phyloP scores from a whole-genome alignment of 2,888 invertebrate genomes.

The Aricia artaxerxes region DNA sequence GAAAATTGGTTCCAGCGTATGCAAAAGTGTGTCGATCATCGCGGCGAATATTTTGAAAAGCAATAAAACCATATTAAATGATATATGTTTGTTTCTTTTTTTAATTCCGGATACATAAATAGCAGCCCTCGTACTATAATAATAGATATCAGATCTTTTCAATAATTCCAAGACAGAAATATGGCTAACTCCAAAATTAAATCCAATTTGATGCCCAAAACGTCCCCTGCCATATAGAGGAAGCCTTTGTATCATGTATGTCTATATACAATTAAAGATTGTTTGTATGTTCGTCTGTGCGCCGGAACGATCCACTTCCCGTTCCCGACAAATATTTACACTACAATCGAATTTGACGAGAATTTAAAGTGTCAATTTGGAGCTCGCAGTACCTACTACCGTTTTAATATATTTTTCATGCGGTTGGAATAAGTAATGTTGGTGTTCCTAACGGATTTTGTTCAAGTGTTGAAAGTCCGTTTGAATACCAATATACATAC shows the following conservation, averaged over 20 bases:
- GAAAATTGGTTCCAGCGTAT: no score
- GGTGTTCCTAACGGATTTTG: background rate
- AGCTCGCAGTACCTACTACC: background rate
- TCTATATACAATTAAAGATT: background rate
- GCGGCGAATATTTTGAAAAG: no score
- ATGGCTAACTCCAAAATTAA: background rate
- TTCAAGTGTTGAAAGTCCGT: background rate
- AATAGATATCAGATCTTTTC: background rate
- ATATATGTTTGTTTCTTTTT: no score
- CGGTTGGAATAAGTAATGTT: background rate
- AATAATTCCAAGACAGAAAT: background rate
- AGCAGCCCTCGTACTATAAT: no score
- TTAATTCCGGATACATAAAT: no score
- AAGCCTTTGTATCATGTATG: slow-evolving; percentile 10
- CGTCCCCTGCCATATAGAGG: background rate
- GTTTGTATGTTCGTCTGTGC: slow-evolving; percentile 13
- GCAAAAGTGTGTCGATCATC: no score
- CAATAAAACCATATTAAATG: no score
- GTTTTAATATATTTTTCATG: background rate
- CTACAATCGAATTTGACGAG: slow-evolving; percentile 14
- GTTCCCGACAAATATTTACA: slow-evolving; percentile 18
- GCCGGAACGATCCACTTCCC: slow-evolving; percentile 26
- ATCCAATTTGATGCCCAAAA: background rate
- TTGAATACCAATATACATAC: background rate
- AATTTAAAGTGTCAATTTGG: slow-evolving; percentile 6